Evolutionary conservation across 2,797 vertebrate genomes (phyloP).

Genomic region (Capromys pilorides): DNA sequence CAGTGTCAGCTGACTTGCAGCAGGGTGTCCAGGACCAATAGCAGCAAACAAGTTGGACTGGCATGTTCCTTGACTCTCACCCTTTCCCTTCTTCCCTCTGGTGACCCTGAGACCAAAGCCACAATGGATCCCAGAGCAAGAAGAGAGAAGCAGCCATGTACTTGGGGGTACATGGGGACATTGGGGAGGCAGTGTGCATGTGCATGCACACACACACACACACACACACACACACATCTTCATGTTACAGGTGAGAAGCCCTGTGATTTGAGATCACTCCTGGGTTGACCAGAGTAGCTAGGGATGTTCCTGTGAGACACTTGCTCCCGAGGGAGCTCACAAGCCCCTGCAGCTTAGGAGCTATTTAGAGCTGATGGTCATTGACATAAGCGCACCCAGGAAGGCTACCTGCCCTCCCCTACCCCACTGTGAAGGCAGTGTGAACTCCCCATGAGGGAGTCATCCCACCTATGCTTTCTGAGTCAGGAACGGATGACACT

Average conservation of each 20-base stretch:
- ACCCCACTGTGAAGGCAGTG: too few relatives aligned
- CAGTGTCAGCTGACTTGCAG: neutral
- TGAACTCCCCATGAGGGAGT: neutral
- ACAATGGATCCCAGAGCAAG: too few relatives aligned
- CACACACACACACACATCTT: neutral
- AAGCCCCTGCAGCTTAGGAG: too few relatives aligned
- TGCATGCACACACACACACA: neutral
- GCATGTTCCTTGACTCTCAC: rapidly evolving
- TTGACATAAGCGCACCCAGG: neutral
- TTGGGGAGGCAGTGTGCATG: neutral
- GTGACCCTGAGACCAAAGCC: neutral
- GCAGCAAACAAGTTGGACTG: too few relatives aligned
- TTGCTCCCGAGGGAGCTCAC: neutral
- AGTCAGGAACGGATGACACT: neutral
- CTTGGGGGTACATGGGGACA: too few relatives aligned
- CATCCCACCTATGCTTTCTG: neutral
- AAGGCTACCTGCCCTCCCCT: neutral
- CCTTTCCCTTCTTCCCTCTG: neutral
- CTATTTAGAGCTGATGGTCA: neutral
- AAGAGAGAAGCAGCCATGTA: neutral
- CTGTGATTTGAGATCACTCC: neutral
- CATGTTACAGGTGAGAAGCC: too few relatives aligned
- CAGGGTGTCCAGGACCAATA: neutral
- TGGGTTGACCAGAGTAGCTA: neutral
- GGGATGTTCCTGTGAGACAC: neutral